Conservation (phyloP, 2,888 invertebrate genomes). For the Ochropleura plecta region DNA sequence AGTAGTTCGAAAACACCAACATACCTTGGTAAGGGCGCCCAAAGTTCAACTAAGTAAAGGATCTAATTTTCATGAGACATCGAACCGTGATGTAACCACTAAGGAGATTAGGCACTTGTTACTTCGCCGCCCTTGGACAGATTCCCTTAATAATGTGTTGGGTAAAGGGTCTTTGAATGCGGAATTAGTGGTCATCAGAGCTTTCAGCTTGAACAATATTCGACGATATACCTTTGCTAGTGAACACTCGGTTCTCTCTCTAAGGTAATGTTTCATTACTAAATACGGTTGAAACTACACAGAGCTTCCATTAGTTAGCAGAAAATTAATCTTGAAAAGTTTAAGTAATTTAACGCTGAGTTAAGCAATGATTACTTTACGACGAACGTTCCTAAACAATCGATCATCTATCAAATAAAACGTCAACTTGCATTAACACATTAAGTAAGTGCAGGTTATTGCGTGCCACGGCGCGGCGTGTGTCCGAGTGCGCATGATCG, state of each 20-base stretch:
- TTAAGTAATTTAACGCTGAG: not conserved
- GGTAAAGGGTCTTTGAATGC: constrained; percentile 72
- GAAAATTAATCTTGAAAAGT: constrained; percentile 2
- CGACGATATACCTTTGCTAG: constrained; percentile 39
- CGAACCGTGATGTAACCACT: constrained; percentile 79
- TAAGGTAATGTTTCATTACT: constrained; percentile 22
- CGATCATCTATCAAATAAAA: constrained; percentile 41
- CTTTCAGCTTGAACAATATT: constrained; percentile 65
- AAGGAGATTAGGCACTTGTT: constrained; percentile 83
- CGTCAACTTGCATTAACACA: constrained; percentile 23
- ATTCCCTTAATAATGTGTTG: constrained; percentile 74
- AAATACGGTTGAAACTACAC: not conserved
- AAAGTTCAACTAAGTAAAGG: constrained; percentile 73
- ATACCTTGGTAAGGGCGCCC: constrained; percentile 63
- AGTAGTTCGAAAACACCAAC: constrained; percentile 39
- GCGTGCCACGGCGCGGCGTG: constrained; percentile 73
- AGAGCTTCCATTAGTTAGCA: not conserved
- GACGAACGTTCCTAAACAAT: not conserved
- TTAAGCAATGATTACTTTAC: not conserved
- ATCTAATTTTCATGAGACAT: constrained; percentile 83
- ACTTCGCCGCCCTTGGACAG: constrained; percentile 72
- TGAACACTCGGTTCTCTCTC: not conserved
- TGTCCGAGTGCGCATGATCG: constrained; percentile 74
- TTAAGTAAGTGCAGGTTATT: constrained; percentile 56
- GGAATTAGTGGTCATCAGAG: constrained; percentile 73